Evolutionary conservation across 2,888 invertebrate genomes (phyloP), one percentile per base, ranked within the genome.

Genomic region (Volucella bombylans): DNA sequence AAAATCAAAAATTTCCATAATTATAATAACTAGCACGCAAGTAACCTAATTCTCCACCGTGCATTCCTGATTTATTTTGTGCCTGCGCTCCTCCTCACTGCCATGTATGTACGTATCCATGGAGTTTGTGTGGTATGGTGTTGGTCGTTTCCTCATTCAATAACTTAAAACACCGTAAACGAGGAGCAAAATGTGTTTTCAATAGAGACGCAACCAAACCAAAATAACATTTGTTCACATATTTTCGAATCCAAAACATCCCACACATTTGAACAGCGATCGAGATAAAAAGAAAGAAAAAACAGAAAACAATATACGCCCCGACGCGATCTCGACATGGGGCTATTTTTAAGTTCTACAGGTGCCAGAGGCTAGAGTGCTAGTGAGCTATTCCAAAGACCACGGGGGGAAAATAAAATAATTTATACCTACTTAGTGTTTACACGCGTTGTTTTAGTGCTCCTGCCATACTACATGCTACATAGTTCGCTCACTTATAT

Each of bases 381-480:
- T 80, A 12, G 31, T 71, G 64, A 78, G 65, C 64, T 50, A 77
- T 72, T 77, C 72, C 15, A 31, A 72, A 80, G 76, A 85, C 76
- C 76, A 72, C 67, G 71, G 59, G 61, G 72, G 47, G 14, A 65
- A 61, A 59, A 47, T 62, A 54, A 68, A 81, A 85, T 81, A 85
- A 76, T 85, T 85, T 81, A 85, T 81, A 85, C 80, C 76, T 81
- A 81, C 76, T 81, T 76, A 81, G 76, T 85, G 76, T 85, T 81
- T 85, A 85, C 85, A 81, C 71, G 74, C 72, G 85, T 81, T 85
- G 71, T 76, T 81, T 81, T 67, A 31, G 62, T 65, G 49, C 38
- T 57, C 52, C 69, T 52, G 57, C 43, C n/a, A 67, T 54, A 57
- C 54, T 61, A 61, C 43, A 59, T 41, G 45, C 43, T 71, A 9